Base-by-base conservation (phyloP, 2,888 invertebrate species). In the Torymus tubicola region DNA sequence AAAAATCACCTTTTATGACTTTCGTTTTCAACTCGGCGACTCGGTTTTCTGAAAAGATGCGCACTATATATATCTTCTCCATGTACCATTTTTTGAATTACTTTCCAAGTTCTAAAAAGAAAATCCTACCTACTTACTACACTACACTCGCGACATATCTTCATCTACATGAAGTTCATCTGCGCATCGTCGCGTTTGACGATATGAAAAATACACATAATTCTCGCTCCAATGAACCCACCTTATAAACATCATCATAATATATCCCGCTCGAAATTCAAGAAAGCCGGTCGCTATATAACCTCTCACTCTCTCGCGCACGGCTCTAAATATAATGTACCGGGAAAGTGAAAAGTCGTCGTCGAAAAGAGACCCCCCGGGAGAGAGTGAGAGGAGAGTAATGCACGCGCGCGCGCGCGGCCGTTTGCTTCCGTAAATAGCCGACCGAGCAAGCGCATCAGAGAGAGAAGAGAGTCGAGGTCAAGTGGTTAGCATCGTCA, bases 371-470 rank as follows among this genome's bases (percentile, higher is more conserved):
- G 69, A 18, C 53, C 21, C 75, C 55, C 65, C 52, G 10, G 18
- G 68, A 61, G 61, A 31, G 61, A 14, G 3, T 18, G 52, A 12
- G 31, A 64, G 10, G 50, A 14, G 24, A 16, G 5, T 42, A 42
- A 42, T 42, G 42, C 42, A 42, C 42, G 16, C 55, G 21, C 12
- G n/a, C 12, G n/a, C 57, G 50, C 61, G 58, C 53, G 21, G 18
- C 50, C 65, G 57, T 65, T 78, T 31, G 74, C 74, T 74, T 74
- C 74, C 74, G 79, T 80, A 80, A 80, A 80, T 80, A 80, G 69
- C 69, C 42, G 24, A 12, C n/a, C 52, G 42, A 60, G 50, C 10
- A 8, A 31, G 42, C 42, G 42, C 42, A 42, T 42, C 42, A 5
- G 8, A 42, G 42, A 8, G 42, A 42, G 31, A 42, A 8, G 42